A percentile compares a stretch with the other conserved stretches of the same genome.
phyloP scores from a whole-genome alignment of 2,797 vertebrate species.

The Columba guinea region DNA sequence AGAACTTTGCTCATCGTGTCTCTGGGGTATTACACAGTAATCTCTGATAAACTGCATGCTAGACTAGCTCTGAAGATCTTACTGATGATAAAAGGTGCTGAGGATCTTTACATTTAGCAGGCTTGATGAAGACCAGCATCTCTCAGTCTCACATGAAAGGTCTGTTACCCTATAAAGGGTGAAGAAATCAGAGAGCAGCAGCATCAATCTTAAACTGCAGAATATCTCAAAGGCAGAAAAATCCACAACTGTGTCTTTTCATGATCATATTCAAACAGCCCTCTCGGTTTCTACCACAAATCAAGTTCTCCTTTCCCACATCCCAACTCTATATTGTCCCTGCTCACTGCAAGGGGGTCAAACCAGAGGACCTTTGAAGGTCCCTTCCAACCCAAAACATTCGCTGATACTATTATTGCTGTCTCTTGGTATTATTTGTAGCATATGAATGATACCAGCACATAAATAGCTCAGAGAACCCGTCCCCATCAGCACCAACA shows the following conservation, averaged over 20 bases:
- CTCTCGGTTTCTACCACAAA: neutral
- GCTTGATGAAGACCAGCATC: neutral
- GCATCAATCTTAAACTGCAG: neutral
- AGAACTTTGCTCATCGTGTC: neutral
- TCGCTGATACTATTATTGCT: neutral
- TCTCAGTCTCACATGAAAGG: neutral
- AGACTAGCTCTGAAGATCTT: neutral
- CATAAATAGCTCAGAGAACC: neutral
- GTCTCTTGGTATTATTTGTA: neutral
- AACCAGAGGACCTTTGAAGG: too few species aligned
- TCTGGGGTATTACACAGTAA: neutral
- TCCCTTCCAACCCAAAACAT: too few species aligned
- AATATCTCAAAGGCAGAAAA: neutral
- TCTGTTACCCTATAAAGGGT: neutral
- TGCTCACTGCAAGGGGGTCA: too few species aligned
- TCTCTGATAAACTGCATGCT: neutral
- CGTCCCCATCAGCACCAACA: neutral
- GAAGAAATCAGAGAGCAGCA: neutral
- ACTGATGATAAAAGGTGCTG: neutral
- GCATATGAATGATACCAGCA: neutral
- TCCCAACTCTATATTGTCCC: neutral
- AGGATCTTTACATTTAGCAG: neutral
- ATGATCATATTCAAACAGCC: neutral
- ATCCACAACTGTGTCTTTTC: neutral
- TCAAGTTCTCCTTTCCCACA: neutral